Base-by-base conservation (phyloP, 2,888 invertebrate genomes). In the Chymomyza procnemis region DNA sequence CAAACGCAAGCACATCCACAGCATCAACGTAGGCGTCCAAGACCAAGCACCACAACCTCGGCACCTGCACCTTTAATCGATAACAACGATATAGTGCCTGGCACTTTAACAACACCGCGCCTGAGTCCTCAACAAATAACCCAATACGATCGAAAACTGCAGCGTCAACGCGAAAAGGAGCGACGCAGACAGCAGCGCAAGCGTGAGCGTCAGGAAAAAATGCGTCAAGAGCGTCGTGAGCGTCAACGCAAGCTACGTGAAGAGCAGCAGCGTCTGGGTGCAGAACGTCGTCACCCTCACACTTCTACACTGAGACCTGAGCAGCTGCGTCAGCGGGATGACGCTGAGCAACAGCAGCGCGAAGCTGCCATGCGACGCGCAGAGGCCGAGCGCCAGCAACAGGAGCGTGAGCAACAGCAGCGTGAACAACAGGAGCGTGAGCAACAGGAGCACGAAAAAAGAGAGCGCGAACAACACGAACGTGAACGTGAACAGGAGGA, bases 151-250 rank as follows among this genome's bases (percentile, higher is more conserved):
- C 86, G 85, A 52, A 82, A 84, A 47, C 50, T 89, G 69, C 79
- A 85, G 61, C 79, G 84, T 3, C 87, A 89, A 58, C 77, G 89
- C 3, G 77, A 85, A 62, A 85, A 80, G 70, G 89, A 89, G 62
- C 68, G 78, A 6, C 81, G 76, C 47, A 80, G 88, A 2, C 76
- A 86, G 63, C 74, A 79, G 63, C 79, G 80, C 9, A 85, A 75
- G 6, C 73, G 65, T 16, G 85, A 89, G 21, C 80, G 88, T 1
- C 83, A 80, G 60, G 79, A 79, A 57, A 75, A 80, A 5, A 46
- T 75, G 56, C 71, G 74, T 16, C 56, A 59, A 9, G 75, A 87
- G 41, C 58, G 66, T 58, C 75, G 75, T 26, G 73, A 21, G 14
- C 54, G 54, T 18, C 50, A 50, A 12, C 67, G 75, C 4, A 76